Evolutionary conservation across 2,113 vertebrate species (phyloP).

Genomic region (Gadus chalcogrammus): DNA sequence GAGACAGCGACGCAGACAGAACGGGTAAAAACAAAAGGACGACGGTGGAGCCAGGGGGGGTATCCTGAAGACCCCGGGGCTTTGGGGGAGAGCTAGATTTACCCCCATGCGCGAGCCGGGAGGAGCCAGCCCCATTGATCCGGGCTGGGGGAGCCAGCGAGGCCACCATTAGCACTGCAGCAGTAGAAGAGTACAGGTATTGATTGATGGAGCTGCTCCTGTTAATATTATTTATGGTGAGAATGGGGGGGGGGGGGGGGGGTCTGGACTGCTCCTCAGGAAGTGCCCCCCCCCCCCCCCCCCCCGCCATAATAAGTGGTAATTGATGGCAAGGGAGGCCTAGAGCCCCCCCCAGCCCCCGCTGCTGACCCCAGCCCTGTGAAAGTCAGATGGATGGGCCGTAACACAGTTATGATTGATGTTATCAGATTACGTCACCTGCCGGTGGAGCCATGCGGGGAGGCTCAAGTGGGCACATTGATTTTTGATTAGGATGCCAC

Average conservation of each 20-base stretch:
- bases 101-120: constrained; percentile 58
- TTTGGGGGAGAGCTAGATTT: constrained; percentile 61
- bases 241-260: constrained; percentile 20
- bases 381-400: constrained; percentile 89
- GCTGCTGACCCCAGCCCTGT: constrained; percentile 83
- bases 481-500: constrained; percentile 89
- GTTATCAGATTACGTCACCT: constrained; percentile 92
- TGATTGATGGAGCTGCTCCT: constrained; percentile 82
- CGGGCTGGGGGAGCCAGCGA: constrained; percentile 68
- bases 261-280: constrained; percentile 74
- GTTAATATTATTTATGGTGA: constrained; percentile 94
- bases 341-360: constrained; percentile 66
- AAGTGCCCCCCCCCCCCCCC: constrained; percentile 64
- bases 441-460: constrained; percentile 73
- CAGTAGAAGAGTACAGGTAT: constrained; percentile 86
- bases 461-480: constrained; percentile 84
- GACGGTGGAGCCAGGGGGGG: constrained; percentile 35
- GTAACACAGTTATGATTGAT: constrained; percentile 94
- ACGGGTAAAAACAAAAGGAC: constrained; percentile 7
- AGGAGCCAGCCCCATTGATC: constrained; percentile 81
- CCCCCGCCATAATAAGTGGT: constrained; percentile 87
- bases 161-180: constrained; percentile 76
- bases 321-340: constrained; percentile 90
- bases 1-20: constrained; percentile 18
- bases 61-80: constrained; percentile 59